Evolutionary conservation across 1,140 invertebrate species (phyloP).

Genomic region (Bombus waltoni): DNA sequence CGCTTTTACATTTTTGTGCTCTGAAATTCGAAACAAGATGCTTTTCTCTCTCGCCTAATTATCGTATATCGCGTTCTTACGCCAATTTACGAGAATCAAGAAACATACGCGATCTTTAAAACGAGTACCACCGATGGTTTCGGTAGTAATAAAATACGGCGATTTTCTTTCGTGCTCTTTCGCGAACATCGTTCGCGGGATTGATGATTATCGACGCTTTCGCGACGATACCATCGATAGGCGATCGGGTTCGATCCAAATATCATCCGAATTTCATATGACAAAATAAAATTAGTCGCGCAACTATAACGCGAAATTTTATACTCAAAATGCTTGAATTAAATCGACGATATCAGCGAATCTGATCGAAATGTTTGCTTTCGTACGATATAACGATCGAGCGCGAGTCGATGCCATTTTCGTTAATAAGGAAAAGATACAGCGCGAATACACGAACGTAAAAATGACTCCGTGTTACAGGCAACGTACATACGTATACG

Average conservation of each 20-base stretch:
- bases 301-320: not conserved
- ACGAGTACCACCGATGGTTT: not conserved
- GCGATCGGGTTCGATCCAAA: not conserved
- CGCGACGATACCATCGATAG: too few species aligned
- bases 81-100: not conserved
- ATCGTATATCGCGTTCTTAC: not conserved
- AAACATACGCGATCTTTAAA: too few species aligned
- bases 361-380: not conserved
- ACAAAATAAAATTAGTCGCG: not conserved
- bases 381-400: not conserved
- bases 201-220: too few species aligned
- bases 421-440: too few species aligned
- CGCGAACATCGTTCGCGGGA: too few species aligned
- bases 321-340: not conserved
- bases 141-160: not conserved
- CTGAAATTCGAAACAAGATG: constrained; percentile 41
- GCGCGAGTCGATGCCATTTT: not conserved
- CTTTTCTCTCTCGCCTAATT: not conserved
- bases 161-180: not conserved
- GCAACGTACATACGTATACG: too few species aligned
- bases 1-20: constrained; percentile 77
- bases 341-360: not conserved
- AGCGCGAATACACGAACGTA: too few species aligned
- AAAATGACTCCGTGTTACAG: too few species aligned
- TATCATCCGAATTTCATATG: not conserved